A percentile compares a stretch with the other conserved stretches of the same genome.
Conservation (phyloP, 35 echinoderm and acorn worm species). For the Apostichopus parvimensis region DNA sequence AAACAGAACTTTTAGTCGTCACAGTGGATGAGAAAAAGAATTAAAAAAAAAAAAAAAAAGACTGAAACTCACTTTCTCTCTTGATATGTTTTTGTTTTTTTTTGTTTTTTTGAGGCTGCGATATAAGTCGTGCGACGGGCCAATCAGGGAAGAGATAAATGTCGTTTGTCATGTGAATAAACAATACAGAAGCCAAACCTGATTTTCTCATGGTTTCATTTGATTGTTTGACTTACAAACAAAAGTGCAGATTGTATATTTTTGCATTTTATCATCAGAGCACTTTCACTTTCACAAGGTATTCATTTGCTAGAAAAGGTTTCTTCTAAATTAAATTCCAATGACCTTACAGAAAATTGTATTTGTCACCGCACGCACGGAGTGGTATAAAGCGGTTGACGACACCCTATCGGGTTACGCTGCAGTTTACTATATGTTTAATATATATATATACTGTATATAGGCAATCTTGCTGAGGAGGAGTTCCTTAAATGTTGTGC, state of each 20-base stretch:
- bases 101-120: background rate
- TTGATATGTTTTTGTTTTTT: background rate
- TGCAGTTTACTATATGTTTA: no score
- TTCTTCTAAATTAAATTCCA: background rate
- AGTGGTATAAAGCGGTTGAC: no score
- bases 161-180: slow-evolving; percentile 18
- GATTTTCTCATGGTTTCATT: slow-evolving; percentile 34
- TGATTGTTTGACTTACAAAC: slow-evolving; percentile 52
- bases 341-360: background rate
- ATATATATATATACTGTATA: no score
- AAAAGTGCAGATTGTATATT: slow-evolving; percentile 25
- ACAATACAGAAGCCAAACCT: background rate
- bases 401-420: no score
- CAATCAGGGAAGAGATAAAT: background rate
- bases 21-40: slow-evolving; percentile 14
- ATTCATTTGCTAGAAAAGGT: background rate
- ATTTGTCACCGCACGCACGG: no score
- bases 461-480: no score
- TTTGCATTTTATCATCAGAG: background rate
- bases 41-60: background rate
- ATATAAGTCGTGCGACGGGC: no score
- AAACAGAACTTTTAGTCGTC: slow-evolving; percentile 21
- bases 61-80: no score
- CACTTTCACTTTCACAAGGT: slow-evolving; percentile 23
- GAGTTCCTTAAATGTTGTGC: no score